Evolutionary conservation across 2,888 invertebrate species (phyloP), one percentile per base, ranked within the genome.

Genomic region (Pristionchus maxplancki): DNA sequence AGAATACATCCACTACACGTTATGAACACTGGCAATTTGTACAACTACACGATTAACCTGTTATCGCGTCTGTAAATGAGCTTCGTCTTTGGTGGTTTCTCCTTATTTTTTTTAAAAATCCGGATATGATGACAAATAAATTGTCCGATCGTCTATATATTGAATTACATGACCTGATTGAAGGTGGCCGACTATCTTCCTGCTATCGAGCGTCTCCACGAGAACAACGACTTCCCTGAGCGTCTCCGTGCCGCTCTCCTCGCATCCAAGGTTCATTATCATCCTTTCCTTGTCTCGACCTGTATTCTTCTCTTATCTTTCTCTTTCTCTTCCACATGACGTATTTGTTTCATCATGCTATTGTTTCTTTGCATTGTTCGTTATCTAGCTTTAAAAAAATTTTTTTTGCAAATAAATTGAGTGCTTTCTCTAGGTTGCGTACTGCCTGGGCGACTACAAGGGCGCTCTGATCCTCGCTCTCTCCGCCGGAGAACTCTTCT

Each of bases 391-490:
- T n/a, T n/a, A n/a, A n/a, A n/a, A n/a, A n/a, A n/a, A n/a, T n/a
- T n/a, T n/a, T n/a, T n/a, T n/a, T n/a, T n/a, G n/a, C n/a, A n/a
- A 5, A 13, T 8, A 37, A 81, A 20, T 28, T 11, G 13, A 31
- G 9, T 83, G 31, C 3, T 34, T 88, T 37, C 0, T 89, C 58
- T 40, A 90, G 90, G 96, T 96, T 15, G 98, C 98, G 95, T 99
- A 98, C 95, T 98, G 99, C 95, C 96, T 99, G 91, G 98, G 98
- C 53, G 97, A 98, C 0, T 99, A 98, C 95, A 97, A 98, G 95
- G 98, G 98, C 95, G 98, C 99, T 0, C 95, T 99, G 91, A 97
- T 97, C n/a, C 98, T 97, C 95, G 99, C 99, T 40, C 96, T 99
- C 31, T 98, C 98, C 31, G 98, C 99, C 17, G 93, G 78, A 31